Percentiles rank a stretch among this genome's conserved stretches.
phyloP scores from a whole-genome alignment of 2,113 vertebrate genomes.

The Peromyscus maniculatus region DNA sequence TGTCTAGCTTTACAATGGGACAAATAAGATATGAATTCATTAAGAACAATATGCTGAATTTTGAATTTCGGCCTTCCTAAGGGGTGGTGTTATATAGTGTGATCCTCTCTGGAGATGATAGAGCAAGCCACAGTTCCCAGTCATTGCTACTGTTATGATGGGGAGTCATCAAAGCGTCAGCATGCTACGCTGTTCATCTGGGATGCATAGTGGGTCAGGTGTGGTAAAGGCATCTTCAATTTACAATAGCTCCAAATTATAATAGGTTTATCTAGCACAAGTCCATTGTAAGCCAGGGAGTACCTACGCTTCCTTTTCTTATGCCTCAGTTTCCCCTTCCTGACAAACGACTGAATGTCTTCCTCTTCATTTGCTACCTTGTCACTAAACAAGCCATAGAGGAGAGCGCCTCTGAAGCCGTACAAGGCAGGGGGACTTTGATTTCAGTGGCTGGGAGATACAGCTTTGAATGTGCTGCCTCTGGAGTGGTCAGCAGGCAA shows the following conservation, averaged over 20 bases:
- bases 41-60: neutral
- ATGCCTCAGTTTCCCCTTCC: conserved; percentile 54
- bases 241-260: neutral
- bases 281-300: neutral
- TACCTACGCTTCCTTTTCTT: neutral
- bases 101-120: neutral
- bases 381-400: neutral
- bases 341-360: neutral
- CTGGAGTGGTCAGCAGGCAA: conserved; percentile 31
- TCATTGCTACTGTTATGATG: neutral
- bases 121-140: neutral
- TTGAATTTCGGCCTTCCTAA: neutral
- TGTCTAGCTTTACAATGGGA: neutral
- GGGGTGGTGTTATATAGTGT: too few species aligned
- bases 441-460: neutral
- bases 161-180: rapidly evolving
- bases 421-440: neutral
- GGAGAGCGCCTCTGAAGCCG: neutral
- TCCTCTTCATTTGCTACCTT: neutral
- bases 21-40: neutral
- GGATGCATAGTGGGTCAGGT: neutral
- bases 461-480: conserved; percentile 45
- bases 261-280: neutral
- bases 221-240: neutral
- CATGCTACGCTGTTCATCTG: neutral